phyloP scores from a whole-genome alignment of 2,888 invertebrate species.

The Rhagonycha lutea region DNA sequence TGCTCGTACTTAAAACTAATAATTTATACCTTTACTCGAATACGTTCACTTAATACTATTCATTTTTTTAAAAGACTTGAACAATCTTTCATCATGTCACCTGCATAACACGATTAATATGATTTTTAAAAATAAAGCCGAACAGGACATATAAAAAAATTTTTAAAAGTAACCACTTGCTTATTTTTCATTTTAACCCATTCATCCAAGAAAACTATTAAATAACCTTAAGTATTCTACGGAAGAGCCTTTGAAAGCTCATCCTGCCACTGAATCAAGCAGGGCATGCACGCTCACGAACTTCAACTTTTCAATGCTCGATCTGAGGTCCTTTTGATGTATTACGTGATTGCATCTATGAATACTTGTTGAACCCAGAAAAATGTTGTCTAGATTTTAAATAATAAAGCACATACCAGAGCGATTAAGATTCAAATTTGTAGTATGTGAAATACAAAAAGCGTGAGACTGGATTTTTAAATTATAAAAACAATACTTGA shows the following conservation, averaged over 20 bases:
- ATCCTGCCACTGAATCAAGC: constrained; percentile 48
- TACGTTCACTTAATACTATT: not conserved
- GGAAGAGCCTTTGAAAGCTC: constrained; percentile 39
- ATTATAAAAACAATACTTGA: not conserved
- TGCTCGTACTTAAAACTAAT: not conserved
- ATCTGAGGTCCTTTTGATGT: constrained; percentile 36
- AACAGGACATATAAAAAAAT: constrained; percentile 28
- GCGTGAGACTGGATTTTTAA: not conserved
- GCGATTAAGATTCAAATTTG: constrained; percentile 15
- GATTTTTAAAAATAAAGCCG: constrained; percentile 1
- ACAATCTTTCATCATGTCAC: constrained; percentile 7
- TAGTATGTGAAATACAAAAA: not conserved
- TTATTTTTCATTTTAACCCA: constrained; percentile 30
- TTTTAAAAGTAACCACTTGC: constrained; percentile 34
- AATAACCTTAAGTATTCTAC: constrained; percentile 26
- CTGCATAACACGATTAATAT: constrained; percentile 6
- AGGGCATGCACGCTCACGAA: constrained; percentile 48
- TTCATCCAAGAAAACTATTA: constrained; percentile 31
- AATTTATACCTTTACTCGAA: not conserved
- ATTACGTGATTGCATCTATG: constrained; percentile 42
- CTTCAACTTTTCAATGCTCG: constrained; percentile 37
- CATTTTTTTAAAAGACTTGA: not conserved
- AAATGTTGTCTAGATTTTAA: constrained; percentile 20
- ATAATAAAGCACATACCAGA: constrained; percentile 24
- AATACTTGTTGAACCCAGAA: constrained; percentile 17